Evolutionary conservation across 2,888 invertebrate genomes (phyloP), one percentile per base, ranked within the genome.

Genomic region (Thyatira batis): DNA sequence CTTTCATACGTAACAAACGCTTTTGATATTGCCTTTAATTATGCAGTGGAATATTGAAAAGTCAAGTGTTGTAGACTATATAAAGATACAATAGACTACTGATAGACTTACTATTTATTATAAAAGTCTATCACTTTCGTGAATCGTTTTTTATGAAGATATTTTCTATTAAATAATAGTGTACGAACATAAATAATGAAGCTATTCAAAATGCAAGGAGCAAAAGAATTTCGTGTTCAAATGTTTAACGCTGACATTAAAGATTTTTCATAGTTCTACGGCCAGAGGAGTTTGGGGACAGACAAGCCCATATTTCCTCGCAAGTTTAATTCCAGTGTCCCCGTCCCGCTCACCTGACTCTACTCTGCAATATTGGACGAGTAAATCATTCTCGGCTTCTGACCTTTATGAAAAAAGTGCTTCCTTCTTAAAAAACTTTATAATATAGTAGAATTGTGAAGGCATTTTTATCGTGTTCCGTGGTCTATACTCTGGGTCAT

Each of bases 261-360:
- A 33, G 33, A 25, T 46, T 25, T 25, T 45, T 45, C 45, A 23
- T 33, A 33, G 33, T 33, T 33, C 33, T n/a, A n/a, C n/a, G n/a
- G n/a, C n/a, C 13, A 33, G 13, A 33, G 33, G 33, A 33, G 33
- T 33, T 33, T 33, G 63, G 69, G 64, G 60, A 61, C 60, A 69
- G 71, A 71, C 65, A 64, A 20, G 56, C 76, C 77, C 73, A 85
- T 85, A 86, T 83, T 83, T 86, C 71, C 78, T 72, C 57, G 57
- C 69, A 73, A 80, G 76, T 84, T 84, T 86, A 87, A 87, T 87
- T 85, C 83, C 74, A 73, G 56, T 73, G 76, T 73, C 78, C 70
- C 71, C 69, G 73, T 72, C 71, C 78, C 69, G 57, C 76, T 80
- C 83, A 85, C 85, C 85, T 87, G 86, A 76, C 84, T 78, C 70